Percentiles rank a stretch among this genome's conserved stretches.
Evolutionary conservation across 2,797 vertebrate species (phyloP).

Genomic region (Rhinoraja longicauda): DNA sequence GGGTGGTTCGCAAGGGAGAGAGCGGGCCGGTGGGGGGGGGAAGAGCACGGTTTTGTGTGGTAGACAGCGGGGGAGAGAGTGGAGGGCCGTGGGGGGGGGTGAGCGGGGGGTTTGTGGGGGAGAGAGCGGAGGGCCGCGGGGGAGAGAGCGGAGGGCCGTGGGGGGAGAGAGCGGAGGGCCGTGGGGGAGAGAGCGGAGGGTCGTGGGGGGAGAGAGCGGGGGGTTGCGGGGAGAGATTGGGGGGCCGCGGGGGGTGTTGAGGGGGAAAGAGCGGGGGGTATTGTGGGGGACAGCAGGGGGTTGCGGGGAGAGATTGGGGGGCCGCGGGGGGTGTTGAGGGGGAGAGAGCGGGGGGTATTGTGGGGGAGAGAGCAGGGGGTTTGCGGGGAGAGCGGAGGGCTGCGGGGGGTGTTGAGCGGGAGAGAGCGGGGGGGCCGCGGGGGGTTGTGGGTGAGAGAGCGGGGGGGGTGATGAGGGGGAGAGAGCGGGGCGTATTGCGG

Average conservation of each 20-base stretch:
- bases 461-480: too few relatives aligned
- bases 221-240: conserved; percentile 8
- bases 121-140: too few relatives aligned
- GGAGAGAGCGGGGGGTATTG: conserved; percentile 35
- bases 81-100: too few relatives aligned
- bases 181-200: conserved; percentile 7
- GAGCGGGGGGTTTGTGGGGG: not conserved
- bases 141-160: not conserved
- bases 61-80: not conserved
- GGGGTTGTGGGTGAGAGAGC: too few relatives aligned
- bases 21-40: too few relatives aligned
- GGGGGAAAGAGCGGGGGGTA: conserved; percentile 37
- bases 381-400: not conserved
- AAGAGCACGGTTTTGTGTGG: too few relatives aligned
- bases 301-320: conserved; percentile 5
- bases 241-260: not conserved
- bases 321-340: not conserved
- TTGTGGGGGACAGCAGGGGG: conserved; percentile 4
- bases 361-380: conserved; percentile 12
- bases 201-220: not conserved
- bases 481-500: too few relatives aligned
- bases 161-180: conserved; percentile 41
- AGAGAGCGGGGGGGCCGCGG: too few relatives aligned
- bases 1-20: too few relatives aligned
- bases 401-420: too few relatives aligned